Conservation (phyloP, 2,888 invertebrate species). For the Psococerastis gibbosa region DNA sequence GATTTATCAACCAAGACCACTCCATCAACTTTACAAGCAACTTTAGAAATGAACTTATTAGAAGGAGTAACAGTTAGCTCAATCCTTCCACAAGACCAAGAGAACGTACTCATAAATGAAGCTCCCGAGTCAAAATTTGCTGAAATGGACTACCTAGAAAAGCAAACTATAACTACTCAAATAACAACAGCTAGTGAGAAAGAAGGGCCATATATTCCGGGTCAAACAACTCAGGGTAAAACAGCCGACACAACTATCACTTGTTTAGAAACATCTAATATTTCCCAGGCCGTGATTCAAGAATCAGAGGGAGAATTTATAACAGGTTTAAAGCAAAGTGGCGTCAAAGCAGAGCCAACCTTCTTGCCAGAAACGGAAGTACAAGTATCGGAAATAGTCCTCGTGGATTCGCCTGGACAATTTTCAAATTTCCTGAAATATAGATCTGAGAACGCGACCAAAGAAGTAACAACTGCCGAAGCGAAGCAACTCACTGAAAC, state of each 20-base stretch:
- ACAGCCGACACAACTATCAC: constrained; percentile 27
- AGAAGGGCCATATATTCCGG: constrained; percentile 32
- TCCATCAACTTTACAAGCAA: constrained; percentile 28
- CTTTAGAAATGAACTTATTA: constrained; percentile 29
- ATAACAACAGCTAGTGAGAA: constrained; percentile 40
- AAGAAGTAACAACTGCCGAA: constrained; percentile 37
- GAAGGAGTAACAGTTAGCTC: constrained; percentile 36
- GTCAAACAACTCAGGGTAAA: constrained; percentile 25
- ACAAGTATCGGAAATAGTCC: constrained; percentile 36
- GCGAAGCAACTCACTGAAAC: constrained; percentile 43
- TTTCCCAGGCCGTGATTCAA: constrained; percentile 38
- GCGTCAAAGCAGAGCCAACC: constrained; percentile 35
- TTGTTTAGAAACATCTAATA: constrained; percentile 36
- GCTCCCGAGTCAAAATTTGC: constrained; percentile 34
- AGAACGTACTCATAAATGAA: constrained; percentile 33
- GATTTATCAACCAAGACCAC: constrained; percentile 29
- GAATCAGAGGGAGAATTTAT: constrained; percentile 43
- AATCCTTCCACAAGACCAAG: constrained; percentile 44
- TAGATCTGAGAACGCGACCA: constrained; percentile 30
- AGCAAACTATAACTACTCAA: constrained; percentile 36
- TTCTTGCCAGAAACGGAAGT: constrained; percentile 39
- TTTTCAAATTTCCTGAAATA: constrained; percentile 35
- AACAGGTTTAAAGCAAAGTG: constrained; percentile 30
- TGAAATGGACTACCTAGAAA: constrained; percentile 37
- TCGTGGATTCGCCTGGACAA: constrained; percentile 33